Evolutionary conservation across 1,140 invertebrate genomes (phyloP), one percentile per base, ranked within the genome.

Genomic region (Drosophila lini): DNA sequence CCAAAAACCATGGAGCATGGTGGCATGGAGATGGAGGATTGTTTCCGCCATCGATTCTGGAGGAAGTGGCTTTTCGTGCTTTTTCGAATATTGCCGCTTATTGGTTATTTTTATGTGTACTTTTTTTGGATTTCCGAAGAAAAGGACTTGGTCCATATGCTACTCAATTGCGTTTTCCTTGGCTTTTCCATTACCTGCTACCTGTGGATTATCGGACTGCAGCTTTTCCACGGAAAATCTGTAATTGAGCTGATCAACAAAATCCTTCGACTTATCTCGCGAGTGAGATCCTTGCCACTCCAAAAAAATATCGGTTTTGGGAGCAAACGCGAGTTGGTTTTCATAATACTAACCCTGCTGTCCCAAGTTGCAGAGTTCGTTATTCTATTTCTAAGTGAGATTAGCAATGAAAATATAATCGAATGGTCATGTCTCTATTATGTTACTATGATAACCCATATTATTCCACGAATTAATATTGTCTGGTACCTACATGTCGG

Each of bases 321-420:
- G 19, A 32, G 16, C 16, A 36, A 36, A 22, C 16, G 32, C 13
- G 50, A 53, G 7, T 5, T 53, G 11, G 7, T 22, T 6, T 36
- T 53, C 1, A 53, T 53, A 53, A 22, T 53, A 53, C 11, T 53
- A 9, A 13, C 11, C 11, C 31, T 52, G 7, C 11, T 52, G 9
- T 52, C 31, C 0, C 11, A 8, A 5, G 16, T 52, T 6, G 0
- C 0, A 11, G 11, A 19, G 11, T 3, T 50, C 0, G 1, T 52
- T 7, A 0, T 2, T n/a, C 4, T 22, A 0, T 19, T 10, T 10
- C 0, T 34, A 9, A 15, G 0, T 0, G 0, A 1, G 0, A 19
- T 48, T 2, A 19, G 1, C 3, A 10, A 1, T 4, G 5, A 15
- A 15, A 5, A 6, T 2, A 6, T 22, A 13, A 10, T 61, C 4